A percentile compares a stretch with the other conserved stretches of the same genome.
Evolutionary conservation across 2,888 invertebrate species (phyloP).

Genomic region (Amphipyra berbera): DNA sequence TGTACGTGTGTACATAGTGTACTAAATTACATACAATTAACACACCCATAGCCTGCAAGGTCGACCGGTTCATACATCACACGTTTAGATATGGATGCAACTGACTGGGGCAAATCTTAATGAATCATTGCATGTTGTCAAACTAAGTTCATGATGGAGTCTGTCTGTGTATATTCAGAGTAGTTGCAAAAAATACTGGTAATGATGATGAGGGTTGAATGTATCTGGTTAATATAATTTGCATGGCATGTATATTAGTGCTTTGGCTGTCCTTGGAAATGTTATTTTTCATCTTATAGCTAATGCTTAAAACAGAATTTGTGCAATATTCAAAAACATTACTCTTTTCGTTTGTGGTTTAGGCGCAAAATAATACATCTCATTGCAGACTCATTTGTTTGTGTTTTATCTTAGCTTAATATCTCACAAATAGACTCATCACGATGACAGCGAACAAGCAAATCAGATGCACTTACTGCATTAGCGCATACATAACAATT

Average conservation of each 20-base stretch:
- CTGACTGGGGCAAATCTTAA: conserved; percentile 41
- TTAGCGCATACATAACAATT: conserved; percentile 40
- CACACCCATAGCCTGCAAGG: conserved; percentile 65
- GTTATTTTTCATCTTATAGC: too few relatives aligned
- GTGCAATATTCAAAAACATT: neutral
- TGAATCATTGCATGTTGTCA: conserved; percentile 16
- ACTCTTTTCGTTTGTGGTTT: conserved; percentile 6
- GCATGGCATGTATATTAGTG: too few relatives aligned
- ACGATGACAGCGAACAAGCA: conserved; percentile 48
- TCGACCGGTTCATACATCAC: conserved; percentile 61
- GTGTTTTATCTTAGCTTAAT: conserved; percentile 34
- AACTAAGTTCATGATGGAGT: neutral
- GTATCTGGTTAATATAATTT: too few relatives aligned
- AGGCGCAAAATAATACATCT: neutral
- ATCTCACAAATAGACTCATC: conserved; percentile 37
- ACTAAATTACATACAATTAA: conserved; percentile 62
- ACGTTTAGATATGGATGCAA: conserved; percentile 47
- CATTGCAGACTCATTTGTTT: conserved; percentile 29
- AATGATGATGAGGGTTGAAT: too few relatives aligned
- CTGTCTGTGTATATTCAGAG: neutral
- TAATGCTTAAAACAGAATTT: neutral
- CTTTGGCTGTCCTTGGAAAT: too few relatives aligned
- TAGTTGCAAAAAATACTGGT: neutral
- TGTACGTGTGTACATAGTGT: conserved; percentile 37
- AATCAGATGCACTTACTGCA: conserved; percentile 42